Percentiles rank a stretch among this genome's conserved stretches.
phyloP scores from a whole-genome alignment of 2,113 vertebrate genomes.

The Lethenteron reissneri region DNA sequence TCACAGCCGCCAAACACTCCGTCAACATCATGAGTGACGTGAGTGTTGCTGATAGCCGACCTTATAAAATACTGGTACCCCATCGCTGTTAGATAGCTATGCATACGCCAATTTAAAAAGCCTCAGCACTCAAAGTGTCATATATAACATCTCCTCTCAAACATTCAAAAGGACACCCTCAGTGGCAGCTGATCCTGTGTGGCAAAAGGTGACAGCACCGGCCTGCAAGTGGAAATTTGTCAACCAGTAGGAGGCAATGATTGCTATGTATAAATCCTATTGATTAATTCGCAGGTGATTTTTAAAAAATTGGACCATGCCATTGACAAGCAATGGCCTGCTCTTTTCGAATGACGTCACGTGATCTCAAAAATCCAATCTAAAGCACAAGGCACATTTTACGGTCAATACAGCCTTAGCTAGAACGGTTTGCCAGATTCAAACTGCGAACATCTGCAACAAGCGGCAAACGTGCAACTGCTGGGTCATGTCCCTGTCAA shows the following conservation, averaged over 20 bases:
- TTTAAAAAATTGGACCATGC: too few species aligned
- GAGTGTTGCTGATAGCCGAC: slow-evolving; percentile 20
- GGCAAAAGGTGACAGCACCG: not conserved
- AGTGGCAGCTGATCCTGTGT: not conserved
- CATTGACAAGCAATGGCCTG: too few species aligned
- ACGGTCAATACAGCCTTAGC: not conserved
- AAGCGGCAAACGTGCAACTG: not conserved
- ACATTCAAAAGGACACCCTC: not conserved
- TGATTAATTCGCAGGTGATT: too few species aligned
- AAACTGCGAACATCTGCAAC: not conserved
- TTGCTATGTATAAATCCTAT: too few species aligned
- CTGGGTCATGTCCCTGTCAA: not conserved
- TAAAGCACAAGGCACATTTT: not conserved
- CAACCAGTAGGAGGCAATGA: too few species aligned
- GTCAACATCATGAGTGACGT: slow-evolving; percentile 55
- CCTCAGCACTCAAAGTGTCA: not conserved
- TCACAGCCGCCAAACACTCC: slow-evolving; percentile 54
- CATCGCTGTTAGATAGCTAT: too few species aligned
- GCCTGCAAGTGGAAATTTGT: not conserved
- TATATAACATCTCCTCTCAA: not conserved
- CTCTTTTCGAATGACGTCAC: too few species aligned
- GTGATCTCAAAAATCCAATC: too few species aligned
- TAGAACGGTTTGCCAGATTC: not conserved
- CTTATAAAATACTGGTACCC: not conserved
- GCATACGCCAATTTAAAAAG: too few species aligned